phyloP scores from a whole-genome alignment of 2,888 invertebrate species.

The Encarsia formosa region DNA sequence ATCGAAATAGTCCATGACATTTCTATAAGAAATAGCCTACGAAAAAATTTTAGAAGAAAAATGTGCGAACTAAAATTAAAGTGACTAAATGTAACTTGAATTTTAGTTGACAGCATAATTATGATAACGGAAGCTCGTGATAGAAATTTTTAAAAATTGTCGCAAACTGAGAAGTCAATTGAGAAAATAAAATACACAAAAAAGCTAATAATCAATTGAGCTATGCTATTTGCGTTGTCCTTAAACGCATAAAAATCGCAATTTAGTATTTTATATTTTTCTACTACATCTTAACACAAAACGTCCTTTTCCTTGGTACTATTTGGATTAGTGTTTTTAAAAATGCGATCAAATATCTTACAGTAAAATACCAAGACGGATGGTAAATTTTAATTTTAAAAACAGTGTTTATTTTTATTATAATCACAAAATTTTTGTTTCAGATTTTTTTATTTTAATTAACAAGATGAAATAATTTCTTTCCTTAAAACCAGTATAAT shows the following conservation, averaged over 20 bases:
- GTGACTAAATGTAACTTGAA: neutral
- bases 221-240: conserved; percentile 27
- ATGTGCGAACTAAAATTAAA: neutral
- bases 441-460: no score
- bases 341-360: no score
- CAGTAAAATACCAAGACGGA: no score
- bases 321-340: no score
- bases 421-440: no score
- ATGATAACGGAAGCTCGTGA: no score
- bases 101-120: no score
- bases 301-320: neutral
- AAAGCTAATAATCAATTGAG: conserved; percentile 28
- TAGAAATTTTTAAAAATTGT: neutral
- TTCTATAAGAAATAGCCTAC: conserved; percentile 25
- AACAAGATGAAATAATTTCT: no score
- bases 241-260: conserved; percentile 35
- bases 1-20: conserved; percentile 44
- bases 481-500: no score
- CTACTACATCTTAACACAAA: conserved; percentile 32
- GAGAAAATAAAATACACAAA: conserved; percentile 26
- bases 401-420: no score
- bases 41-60: conserved; percentile 4
- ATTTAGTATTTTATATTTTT: conserved; percentile 47
- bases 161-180: conserved; percentile 31
- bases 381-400: no score